A percentile compares a stretch with the other conserved stretches of the same genome.
Evolutionary conservation across 2,797 vertebrate genomes (phyloP).

Genomic region (Miichthys miiuy): DNA sequence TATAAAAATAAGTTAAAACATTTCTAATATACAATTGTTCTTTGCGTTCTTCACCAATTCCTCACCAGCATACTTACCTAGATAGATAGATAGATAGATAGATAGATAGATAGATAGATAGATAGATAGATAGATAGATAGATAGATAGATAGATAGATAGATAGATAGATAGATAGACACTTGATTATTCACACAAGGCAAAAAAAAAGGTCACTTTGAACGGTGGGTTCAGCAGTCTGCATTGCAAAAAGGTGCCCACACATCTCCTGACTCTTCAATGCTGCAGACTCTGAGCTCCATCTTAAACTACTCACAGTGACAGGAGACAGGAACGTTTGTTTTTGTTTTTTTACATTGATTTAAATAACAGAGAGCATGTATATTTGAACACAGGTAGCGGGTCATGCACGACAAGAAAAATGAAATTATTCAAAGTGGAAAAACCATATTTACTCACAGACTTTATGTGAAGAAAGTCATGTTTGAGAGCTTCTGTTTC

Average conservation of each 20-base stretch:
- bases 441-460: not conserved
- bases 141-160: conserved; percentile 24
- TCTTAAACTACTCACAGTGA: not conserved
- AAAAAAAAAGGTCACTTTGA: not conserved
- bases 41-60: not conserved
- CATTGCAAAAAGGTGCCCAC: not conserved
- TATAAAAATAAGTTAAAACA: conserved; percentile 15
- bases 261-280: not conserved
- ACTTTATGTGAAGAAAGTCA: not conserved
- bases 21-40: not conserved
- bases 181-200: too few species aligned
- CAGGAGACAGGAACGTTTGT: not conserved
- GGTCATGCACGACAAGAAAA: not conserved
- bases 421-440: too few species aligned
- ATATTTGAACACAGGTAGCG: not conserved
- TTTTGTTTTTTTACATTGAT: not conserved
- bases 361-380: not conserved
- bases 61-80: conserved; percentile 56
- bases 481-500: not conserved
- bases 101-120: conserved; percentile 17
- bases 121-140: conserved; percentile 25
- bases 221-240: not conserved
- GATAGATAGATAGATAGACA: conserved; percentile 25
- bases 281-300: not conserved
- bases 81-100: conserved; percentile 14